Base-by-base conservation (phyloP, 2,888 invertebrate species). In the Aphodius granarius region DNA sequence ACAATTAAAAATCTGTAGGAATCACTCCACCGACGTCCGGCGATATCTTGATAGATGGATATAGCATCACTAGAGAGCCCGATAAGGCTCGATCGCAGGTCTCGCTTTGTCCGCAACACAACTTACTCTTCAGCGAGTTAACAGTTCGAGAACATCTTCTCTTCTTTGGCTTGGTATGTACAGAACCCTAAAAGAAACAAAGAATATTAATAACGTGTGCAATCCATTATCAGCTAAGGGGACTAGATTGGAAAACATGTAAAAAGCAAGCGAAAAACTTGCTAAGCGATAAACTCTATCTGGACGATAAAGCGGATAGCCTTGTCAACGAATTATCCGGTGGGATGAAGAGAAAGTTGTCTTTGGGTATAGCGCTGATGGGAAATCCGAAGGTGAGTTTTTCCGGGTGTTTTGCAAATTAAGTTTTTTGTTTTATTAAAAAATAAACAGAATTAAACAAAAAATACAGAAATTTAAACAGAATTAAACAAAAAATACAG, bases 81-180 rank as follows among this genome's bases (percentile, higher is more conserved):
- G 75, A 75, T 5, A 18, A 18, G 13, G 75, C 75, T 77, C 90
- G 95, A 63, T 90, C 91, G 77, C 90, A 92, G 78, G 89, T 98
- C 71, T 97, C 98, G 0, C 90, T 97, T 73, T 98, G 98, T 86
- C 97, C 98, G 0, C 97, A 98, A 84, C 94, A 97, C 84, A 94
- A 97, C 86, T 90, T 97, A 78, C 89, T 94, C 66, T 96, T 97
- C 88, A 91, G 92, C 6, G 93, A 95, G 83, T 89, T 98, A 76
- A 96, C 94, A 0, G 95, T 96, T 9, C 83, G 89, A 16, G 94
- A 98, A 83, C 97, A 97, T 86, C 89, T 96, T 62, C 85, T 91
- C 81, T 95, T 97, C 86, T 97, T 97, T 85, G 93, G 94, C 3
- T 90, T 92, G 91, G 96, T 96, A 86, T 85, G 83, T 82, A 65